A percentile compares a stretch with the other conserved stretches of the same genome.
Evolutionary conservation across 2,797 vertebrate species (phyloP).

Genomic region (Xiphophorus birchmanni): DNA sequence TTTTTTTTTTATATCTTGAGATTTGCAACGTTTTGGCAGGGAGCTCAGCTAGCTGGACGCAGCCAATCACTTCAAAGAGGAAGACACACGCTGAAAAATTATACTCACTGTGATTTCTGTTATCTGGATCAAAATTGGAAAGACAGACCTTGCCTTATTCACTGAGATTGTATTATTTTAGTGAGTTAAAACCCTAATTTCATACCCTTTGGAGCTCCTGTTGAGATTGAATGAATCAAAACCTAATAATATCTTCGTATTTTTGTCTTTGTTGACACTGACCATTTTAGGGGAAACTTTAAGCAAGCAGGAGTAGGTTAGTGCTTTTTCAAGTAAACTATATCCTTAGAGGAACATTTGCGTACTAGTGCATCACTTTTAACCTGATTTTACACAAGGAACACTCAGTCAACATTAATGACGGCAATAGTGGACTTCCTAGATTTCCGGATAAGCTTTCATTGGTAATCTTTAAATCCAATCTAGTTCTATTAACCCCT

Average conservation of each 20-base stretch:
- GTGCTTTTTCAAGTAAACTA: constrained; percentile 14
- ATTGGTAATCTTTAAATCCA: constrained; percentile 57
- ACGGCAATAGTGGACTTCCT: constrained; percentile 25
- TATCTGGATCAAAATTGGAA: constrained; percentile 49
- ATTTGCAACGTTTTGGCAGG: constrained; percentile 18
- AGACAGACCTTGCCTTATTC: constrained; percentile 47
- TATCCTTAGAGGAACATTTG: neutral
- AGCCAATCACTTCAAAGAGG: constrained; percentile 44
- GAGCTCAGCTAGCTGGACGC: constrained; percentile 60
- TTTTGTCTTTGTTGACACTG: constrained; percentile 30
- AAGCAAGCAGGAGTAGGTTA: constrained; percentile 1
- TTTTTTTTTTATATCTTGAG: constrained; percentile 45
- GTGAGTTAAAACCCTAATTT: constrained; percentile 48
- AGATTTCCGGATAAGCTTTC: constrained; percentile 47
- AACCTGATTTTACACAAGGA: constrained; percentile 4
- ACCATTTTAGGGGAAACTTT: constrained; percentile 19
- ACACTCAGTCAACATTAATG: constrained; percentile 29
- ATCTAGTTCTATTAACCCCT: constrained; percentile 50
- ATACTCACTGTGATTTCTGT: constrained; percentile 56
- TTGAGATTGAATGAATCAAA: constrained; percentile 43
- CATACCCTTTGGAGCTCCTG: constrained; percentile 37
- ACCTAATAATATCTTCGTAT: constrained; percentile 51
- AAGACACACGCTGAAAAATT: constrained; percentile 36
- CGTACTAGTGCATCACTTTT: neutral
- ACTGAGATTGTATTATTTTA: constrained; percentile 62